Percentiles rank a stretch among this genome's conserved stretches.
Conservation (phyloP, 2,113 vertebrate genomes). For the Xyrauchen texanus region DNA sequence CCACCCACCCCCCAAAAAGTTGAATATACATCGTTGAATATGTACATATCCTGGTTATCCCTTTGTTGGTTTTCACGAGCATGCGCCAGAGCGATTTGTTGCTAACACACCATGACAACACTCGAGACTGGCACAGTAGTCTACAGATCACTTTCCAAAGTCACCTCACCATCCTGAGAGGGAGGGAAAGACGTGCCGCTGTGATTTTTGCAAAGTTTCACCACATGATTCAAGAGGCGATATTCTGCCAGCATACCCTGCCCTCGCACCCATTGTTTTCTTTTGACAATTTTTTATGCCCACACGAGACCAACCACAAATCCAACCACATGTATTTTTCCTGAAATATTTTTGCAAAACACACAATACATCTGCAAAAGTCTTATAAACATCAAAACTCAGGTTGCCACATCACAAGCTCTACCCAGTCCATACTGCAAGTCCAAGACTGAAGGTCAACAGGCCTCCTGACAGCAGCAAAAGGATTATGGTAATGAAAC, state of each 20-base stretch:
- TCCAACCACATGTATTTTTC: background rate
- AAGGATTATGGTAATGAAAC: slow-evolving; percentile 63
- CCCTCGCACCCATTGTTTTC: slow-evolving; percentile 8
- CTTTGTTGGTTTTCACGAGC: slow-evolving; percentile 79
- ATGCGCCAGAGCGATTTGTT: slow-evolving; percentile 65
- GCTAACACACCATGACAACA: slow-evolving; percentile 74
- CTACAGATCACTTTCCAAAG: slow-evolving; percentile 76
- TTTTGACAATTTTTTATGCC: background rate
- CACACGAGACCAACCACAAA: background rate
- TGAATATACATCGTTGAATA: slow-evolving; percentile 79
- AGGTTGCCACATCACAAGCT: background rate
- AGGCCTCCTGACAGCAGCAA: slow-evolving; percentile 59
- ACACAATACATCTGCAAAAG: background rate
- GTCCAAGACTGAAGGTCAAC: slow-evolving; percentile 61
- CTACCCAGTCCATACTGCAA: slow-evolving; percentile 54
- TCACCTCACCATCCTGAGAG: slow-evolving; percentile 68
- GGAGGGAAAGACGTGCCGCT: slow-evolving; percentile 44
- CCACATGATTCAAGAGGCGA: slow-evolving; percentile 18
- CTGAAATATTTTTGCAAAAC: background rate
- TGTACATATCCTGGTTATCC: slow-evolving; percentile 74
- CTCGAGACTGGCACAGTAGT: slow-evolving; percentile 68
- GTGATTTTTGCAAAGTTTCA: slow-evolving; percentile 29
- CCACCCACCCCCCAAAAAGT: slow-evolving; percentile 60
- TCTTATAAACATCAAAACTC: slow-evolving; percentile 16
- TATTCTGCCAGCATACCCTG: slow-evolving; percentile 8